Evolutionary conservation across 1,140 invertebrate species (phyloP).

Genomic region (Araneus ventricosus): DNA sequence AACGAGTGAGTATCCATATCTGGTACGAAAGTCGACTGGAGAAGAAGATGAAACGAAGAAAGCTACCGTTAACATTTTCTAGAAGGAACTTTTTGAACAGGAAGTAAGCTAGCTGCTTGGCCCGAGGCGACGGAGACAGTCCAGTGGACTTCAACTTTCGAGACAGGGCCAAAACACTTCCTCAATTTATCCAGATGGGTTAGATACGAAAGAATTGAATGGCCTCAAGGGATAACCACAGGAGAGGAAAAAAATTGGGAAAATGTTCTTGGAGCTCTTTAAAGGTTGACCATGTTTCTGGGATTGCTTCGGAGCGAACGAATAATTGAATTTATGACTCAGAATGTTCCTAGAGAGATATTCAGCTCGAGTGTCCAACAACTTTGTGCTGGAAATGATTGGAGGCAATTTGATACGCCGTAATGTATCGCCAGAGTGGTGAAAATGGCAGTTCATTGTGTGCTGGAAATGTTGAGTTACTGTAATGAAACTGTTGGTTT

Average conservation of each 20-base stretch:
- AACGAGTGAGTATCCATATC: neutral
- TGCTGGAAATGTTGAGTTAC: neutral
- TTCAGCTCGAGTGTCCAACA: neutral
- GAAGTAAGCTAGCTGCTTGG: constrained; percentile 6
- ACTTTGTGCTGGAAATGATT: neutral
- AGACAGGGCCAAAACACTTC: constrained; percentile 62
- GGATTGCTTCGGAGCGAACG: neutral
- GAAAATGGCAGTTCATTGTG: neutral
- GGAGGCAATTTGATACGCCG: constrained; percentile 5
- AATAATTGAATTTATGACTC: constrained; percentile 55
- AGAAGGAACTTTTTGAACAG: constrained; percentile 12
- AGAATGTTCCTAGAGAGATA: neutral
- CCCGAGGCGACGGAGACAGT: constrained; percentile 15
- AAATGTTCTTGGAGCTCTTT: constrained; percentile 29
- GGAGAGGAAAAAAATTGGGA: neutral
- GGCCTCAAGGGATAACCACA: constrained; percentile 46
- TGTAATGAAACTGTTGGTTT: too few relatives aligned
- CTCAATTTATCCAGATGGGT: constrained; percentile 65
- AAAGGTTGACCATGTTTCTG: constrained; percentile 38
- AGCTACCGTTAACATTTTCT: constrained; percentile 18
- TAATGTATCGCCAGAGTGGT: neutral
- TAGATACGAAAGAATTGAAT: constrained; percentile 49
- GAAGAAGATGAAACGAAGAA: neutral
- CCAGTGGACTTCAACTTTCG: constrained; percentile 41
- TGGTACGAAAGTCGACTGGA: neutral